Evolutionary conservation across 2,113 vertebrate species (phyloP).

Genomic region (Hystrix brachyura): DNA sequence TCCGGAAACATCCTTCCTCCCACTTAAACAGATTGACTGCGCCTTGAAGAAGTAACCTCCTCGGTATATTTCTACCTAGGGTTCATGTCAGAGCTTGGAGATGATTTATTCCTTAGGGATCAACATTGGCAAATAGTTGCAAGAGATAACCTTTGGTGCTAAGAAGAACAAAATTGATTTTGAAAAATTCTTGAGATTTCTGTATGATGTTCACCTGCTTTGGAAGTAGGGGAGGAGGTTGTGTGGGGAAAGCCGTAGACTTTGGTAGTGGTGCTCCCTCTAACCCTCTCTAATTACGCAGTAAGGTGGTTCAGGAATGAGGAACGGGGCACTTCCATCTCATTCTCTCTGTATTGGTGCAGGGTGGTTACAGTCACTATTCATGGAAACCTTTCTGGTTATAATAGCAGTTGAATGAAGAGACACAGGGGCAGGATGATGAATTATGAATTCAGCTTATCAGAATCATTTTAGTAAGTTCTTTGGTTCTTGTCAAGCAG

Average conservation of each 20-base stretch:
- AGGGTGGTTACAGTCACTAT: neutral
- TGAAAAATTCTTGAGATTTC: constrained; percentile 45
- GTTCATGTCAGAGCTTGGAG: constrained; percentile 33
- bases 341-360: neutral
- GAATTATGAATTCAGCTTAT: constrained; percentile 14
- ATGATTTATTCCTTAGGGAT: constrained; percentile 51
- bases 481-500: constrained; percentile 48
- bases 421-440: neutral
- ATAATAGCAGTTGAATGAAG: neutral
- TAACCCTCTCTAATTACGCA: neutral
- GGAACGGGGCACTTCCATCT: neutral
- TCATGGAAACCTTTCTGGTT: neutral
- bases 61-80: neutral
- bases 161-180: constrained; percentile 43
- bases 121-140: constrained; percentile 57
- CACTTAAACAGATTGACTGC: constrained; percentile 34
- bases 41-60: constrained; percentile 56
- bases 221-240: neutral
- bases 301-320: constrained; percentile 16
- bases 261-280: neutral
- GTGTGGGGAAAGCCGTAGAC: neutral
- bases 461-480: neutral
- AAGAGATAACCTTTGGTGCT: constrained; percentile 47
- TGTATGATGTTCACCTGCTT: constrained; percentile 23
- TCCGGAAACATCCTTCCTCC: constrained; percentile 26